Conservation (phyloP, 37 sponge, comb jelly and placozoan genomes). For the Chondrosia reniformis region DNA sequence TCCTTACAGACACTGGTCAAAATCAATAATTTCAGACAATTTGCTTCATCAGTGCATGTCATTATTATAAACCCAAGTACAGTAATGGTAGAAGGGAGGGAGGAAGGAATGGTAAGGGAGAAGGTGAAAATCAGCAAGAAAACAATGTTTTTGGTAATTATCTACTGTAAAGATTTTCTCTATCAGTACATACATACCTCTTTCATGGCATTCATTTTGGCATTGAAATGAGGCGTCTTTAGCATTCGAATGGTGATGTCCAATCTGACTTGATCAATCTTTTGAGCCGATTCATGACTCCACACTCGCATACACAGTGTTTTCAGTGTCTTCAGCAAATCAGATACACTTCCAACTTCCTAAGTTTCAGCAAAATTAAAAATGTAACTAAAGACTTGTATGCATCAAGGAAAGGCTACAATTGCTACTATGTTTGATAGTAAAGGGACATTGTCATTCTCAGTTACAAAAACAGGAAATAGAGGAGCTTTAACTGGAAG, state of each 20-base stretch:
- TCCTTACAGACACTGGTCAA: too few relatives aligned
- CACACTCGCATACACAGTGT: constrained; percentile 47
- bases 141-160: background rate
- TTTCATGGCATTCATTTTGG: constrained; percentile 97
- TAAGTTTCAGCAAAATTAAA: constrained; percentile 13
- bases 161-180: too few relatives aligned
- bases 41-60: too few relatives aligned
- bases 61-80: too few relatives aligned
- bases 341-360: constrained; percentile 77
- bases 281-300: constrained; percentile 28
- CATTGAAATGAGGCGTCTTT: constrained; percentile 93
- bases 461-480: too few relatives aligned
- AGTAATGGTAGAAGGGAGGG: too few relatives aligned
- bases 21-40: too few relatives aligned
- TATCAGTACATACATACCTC: constrained; percentile 56
- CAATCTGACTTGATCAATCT: constrained; percentile 72
- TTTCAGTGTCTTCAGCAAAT: constrained; percentile 74
- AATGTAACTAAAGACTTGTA: background rate
- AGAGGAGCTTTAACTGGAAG: too few relatives aligned
- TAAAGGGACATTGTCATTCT: too few relatives aligned
- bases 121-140: background rate
- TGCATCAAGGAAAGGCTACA: too few relatives aligned
- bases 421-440: too few relatives aligned
- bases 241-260: constrained; percentile 76
- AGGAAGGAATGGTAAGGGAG: background rate